A percentile compares a stretch with the other conserved stretches of the same genome.
phyloP scores from a whole-genome alignment of 2,797 vertebrate species.

The Poeciliopsis paucimaculata region DNA sequence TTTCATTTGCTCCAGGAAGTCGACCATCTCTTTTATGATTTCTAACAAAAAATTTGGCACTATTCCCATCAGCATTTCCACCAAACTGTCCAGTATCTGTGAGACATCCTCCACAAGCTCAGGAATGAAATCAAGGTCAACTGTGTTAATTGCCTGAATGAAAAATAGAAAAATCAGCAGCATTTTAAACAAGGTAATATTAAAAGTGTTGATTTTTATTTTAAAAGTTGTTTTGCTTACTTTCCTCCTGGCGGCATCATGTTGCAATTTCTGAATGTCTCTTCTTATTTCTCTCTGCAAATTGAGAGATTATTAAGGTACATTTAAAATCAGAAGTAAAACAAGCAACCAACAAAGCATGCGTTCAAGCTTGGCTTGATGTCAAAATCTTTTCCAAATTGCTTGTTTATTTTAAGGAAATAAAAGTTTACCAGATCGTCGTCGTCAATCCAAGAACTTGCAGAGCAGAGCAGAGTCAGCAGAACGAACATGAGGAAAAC shows the following conservation, averaged over 20 bases:
- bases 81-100: background rate
- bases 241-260: background rate
- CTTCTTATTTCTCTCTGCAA: background rate
- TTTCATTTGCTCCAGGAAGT: background rate
- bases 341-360: background rate
- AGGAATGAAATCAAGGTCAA: background rate
- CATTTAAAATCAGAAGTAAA: background rate
- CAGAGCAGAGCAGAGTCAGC: background rate
- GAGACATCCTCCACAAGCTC: background rate
- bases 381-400: background rate
- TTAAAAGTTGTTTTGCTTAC: background rate
- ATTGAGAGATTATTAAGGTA: background rate
- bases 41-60: background rate
- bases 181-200: background rate
- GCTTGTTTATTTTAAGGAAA: background rate
- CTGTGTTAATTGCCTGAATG: background rate
- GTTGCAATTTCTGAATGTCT: background rate
- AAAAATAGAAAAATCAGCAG: background rate
- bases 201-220: background rate
- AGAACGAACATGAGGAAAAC: background rate
- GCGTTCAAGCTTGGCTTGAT: background rate
- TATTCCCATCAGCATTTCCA: background rate
- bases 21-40: background rate
- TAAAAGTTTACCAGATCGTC: background rate
- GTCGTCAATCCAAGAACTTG: accelerated